These are phyloP conservation scores for Euborellia annulipes DNA, from an alignment of 1,140 invertebrate genomes.

Conservation along the genomic window DNA sequence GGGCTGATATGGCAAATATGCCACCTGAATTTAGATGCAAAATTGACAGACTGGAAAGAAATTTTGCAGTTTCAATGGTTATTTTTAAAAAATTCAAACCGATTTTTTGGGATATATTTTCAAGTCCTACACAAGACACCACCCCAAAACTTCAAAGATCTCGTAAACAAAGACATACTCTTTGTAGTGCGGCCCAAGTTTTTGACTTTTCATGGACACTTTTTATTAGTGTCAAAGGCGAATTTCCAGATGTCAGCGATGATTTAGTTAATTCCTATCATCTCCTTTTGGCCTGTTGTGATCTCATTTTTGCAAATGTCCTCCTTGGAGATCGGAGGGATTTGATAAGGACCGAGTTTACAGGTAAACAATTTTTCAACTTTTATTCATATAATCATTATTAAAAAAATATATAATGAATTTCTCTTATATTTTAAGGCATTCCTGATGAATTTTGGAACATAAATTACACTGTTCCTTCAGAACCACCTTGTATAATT, in stretches of 20 bases:
- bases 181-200: constrained; percentile 60
- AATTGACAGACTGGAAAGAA: constrained; percentile 73
- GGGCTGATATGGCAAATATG: constrained; percentile 88
- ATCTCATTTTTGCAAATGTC: constrained; percentile 79
- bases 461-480: constrained; percentile 44
- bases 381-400: constrained; percentile 8
- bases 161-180: constrained; percentile 50
- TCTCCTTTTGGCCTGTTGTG: constrained; percentile 74
- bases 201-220: constrained; percentile 90
- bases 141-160: constrained; percentile 40
- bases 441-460: constrained; percentile 53
- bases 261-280: constrained; percentile 93
- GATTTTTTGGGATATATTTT: constrained; percentile 74
- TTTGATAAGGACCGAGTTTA: constrained; percentile 69
- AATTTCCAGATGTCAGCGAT: constrained; percentile 64
- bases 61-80: constrained; percentile 87
- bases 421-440: constrained; percentile 29
- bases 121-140: constrained; percentile 39
- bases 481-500: constrained; percentile 66
- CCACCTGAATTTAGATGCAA: constrained; percentile 68
- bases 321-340: constrained; percentile 64
- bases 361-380: constrained; percentile 36
- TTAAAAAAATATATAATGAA: constrained; percentile 3
- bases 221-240: constrained; percentile 81
- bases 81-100: constrained; percentile 87